Percentiles rank a stretch among this genome's conserved stretches.
Evolutionary conservation across 2,113 vertebrate species (phyloP).

Genomic region (Poeciliopsis prolifica): DNA sequence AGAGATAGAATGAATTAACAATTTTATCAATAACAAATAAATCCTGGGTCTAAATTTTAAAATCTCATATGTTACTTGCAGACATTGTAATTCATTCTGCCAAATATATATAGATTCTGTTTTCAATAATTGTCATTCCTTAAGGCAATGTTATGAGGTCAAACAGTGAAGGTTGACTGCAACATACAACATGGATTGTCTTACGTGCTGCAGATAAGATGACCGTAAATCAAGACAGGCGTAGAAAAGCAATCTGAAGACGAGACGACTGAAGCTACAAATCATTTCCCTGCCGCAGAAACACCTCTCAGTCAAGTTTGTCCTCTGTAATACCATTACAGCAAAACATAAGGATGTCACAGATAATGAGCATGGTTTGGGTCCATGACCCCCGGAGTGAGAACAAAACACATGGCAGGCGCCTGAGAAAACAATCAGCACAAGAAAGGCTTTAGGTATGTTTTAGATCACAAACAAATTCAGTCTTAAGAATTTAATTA

Average conservation of each 20-base stretch:
- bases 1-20: not conserved
- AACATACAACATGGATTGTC: slow-evolving; percentile 51
- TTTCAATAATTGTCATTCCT: slow-evolving; percentile 22
- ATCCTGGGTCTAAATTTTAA: not conserved
- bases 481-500: not conserved
- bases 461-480: slow-evolving; percentile 9
- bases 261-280: slow-evolving; percentile 49
- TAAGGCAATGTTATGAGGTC: slow-evolving; percentile 38
- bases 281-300: slow-evolving; percentile 49
- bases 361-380: slow-evolving; percentile 33
- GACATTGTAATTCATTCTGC: not conserved
- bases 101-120: not conserved
- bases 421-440: slow-evolving; percentile 23
- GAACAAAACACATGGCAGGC: slow-evolving; percentile 16
- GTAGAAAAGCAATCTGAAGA: slow-evolving; percentile 32
- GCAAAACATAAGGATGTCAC: slow-evolving; percentile 50
- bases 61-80: not conserved
- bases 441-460: not conserved
- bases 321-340: slow-evolving; percentile 23
- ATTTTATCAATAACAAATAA: not conserved
- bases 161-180: slow-evolving; percentile 27
- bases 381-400: slow-evolving; percentile 28
- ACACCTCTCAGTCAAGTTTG: slow-evolving; percentile 33
- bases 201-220: slow-evolving; percentile 40
- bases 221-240: slow-evolving; percentile 51